Evolutionary conservation across 2,113 vertebrate genomes (phyloP).

Genomic region (Catharus bicknelli): DNA sequence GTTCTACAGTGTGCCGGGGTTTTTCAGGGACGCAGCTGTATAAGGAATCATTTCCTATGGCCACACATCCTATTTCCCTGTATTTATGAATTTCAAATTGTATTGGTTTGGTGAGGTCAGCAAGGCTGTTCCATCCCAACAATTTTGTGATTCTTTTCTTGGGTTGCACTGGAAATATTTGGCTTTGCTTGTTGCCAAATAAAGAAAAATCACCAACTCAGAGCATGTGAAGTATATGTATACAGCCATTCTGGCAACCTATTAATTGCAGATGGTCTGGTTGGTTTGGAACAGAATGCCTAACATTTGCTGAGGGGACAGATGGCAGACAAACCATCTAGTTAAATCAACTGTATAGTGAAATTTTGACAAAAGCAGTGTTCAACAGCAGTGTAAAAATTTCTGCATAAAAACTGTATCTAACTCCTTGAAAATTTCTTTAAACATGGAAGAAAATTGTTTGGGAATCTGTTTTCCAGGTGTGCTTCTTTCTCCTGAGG

Average conservation of each 20-base stretch:
- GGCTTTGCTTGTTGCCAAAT: slow-evolving; percentile 42
- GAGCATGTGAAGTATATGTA: background rate
- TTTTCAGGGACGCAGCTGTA: background rate
- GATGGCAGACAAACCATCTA: slow-evolving; percentile 45
- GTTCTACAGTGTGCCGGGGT: background rate
- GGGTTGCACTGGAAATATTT: slow-evolving; percentile 38
- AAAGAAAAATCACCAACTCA: slow-evolving; percentile 22
- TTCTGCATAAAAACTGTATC: background rate
- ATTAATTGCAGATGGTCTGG: slow-evolving; percentile 55
- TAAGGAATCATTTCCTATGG: background rate
- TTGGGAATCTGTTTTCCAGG: background rate
- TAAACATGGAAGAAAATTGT: background rate
- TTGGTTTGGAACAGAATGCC: slow-evolving; percentile 45
- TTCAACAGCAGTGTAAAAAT: background rate
- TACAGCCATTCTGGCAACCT: slow-evolving; percentile 39
- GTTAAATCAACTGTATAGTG: slow-evolving; percentile 1
- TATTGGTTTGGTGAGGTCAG: background rate
- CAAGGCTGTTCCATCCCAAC: background rate
- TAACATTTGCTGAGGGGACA: slow-evolving; percentile 33
- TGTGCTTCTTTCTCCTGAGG: background rate
- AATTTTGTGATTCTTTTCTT: background rate
- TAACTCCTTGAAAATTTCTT: background rate
- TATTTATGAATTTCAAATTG: background rate
- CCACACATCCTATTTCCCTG: fast-evolving
- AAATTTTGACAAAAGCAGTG: slow-evolving; percentile 9